Evolutionary conservation across 2,888 invertebrate genomes (phyloP), one percentile per base, ranked within the genome.

Genomic region (Dermolepida albohirtum): DNA sequence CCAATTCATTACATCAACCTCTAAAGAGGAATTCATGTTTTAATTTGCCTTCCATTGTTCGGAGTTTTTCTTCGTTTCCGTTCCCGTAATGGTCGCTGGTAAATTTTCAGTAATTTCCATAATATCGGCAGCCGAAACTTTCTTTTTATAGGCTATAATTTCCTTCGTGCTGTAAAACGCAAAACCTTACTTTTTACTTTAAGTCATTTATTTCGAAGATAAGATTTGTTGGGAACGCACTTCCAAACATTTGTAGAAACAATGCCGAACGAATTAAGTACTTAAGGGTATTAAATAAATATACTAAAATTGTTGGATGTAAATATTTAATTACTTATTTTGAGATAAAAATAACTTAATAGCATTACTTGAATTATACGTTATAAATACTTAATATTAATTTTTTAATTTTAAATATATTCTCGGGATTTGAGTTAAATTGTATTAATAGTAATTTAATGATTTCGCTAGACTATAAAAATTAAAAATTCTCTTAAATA

Each of bases 1-100:
- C 47, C 34, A 62, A 62, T 62, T 59, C 57, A 44, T 59, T 62
- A 47, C 59, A 49, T 34, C 29, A 34, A 43, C 59, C 47, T 47
- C 59, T 62, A 62, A 62, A 62, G 59, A 62, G 59, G 47, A 62
- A 62, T 62, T 62, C 59, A 62, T 62, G 59, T 62, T 62, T 62
- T 62, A 62, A 62, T 62, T 62, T 62, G 59, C 47, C 59, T 14
- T 47, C 47, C 59, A 62, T 62, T 62, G 59, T 62, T 62, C 59
- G 47, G 59, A 62, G 59, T 62, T 62, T 62, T 62, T 62, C 59
- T 62, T 62, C 29, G 59, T 62, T 62, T 62, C 59, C 59, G 59
- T 62, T 62, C 47, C 14, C 14, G 34, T 62, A 62, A 62, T 62
- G 59, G 59, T 62, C 59, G 22, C 59, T 27, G 59, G 47, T 62